Evolutionary conservation across 2,113 vertebrate genomes (phyloP).

Genomic region (Lucifuga dentata): DNA sequence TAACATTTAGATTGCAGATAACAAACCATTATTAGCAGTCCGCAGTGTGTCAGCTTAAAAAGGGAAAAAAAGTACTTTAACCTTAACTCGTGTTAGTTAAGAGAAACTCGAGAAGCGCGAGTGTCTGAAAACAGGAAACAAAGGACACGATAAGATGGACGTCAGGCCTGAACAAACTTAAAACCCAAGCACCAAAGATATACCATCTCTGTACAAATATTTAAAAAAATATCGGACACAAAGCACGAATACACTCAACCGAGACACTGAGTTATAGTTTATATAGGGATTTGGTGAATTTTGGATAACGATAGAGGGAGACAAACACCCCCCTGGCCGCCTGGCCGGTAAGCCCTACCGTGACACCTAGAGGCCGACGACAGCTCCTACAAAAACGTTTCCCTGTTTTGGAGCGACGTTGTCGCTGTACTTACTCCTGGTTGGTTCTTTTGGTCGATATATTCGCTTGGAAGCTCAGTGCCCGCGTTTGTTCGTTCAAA

Average conservation of each 20-base stretch:
- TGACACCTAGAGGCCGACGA: slow-evolving; percentile 99
- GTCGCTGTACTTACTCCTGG: slow-evolving; percentile 80
- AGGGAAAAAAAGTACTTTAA: slow-evolving; percentile 16
- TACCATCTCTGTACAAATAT: slow-evolving; percentile 22
- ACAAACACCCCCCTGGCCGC: slow-evolving; percentile 97
- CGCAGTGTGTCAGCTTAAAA: accelerated
- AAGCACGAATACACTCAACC: slow-evolving; percentile 26
- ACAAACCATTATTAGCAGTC: accelerated
- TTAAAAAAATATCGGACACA: slow-evolving; percentile 25
- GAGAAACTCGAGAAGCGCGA: slow-evolving; percentile 73
- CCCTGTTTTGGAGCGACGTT: slow-evolving; percentile 73
- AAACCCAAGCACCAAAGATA: slow-evolving; percentile 49
- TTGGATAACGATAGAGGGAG: slow-evolving; percentile 97
- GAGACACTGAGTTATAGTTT: slow-evolving; percentile 61
- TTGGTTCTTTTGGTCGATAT: slow-evolving; percentile 60
- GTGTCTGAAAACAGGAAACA: slow-evolving; percentile 81
- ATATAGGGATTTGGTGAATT: slow-evolving; percentile 82
- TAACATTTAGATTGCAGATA: background rate
- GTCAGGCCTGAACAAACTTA: slow-evolving; percentile 76
- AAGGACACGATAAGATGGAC: slow-evolving; percentile 80
- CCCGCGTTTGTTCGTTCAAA: slow-evolving; percentile 29
- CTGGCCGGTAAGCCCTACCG: slow-evolving; percentile 95
- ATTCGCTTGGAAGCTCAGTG: slow-evolving; percentile 40
- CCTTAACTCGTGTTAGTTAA: slow-evolving; percentile 45
- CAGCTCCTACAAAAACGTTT: slow-evolving; percentile 94